Percentiles rank a stretch among this genome's conserved stretches.
phyloP scores from a whole-genome alignment of 2,888 invertebrate genomes.

The Drosophila tanythrix region DNA sequence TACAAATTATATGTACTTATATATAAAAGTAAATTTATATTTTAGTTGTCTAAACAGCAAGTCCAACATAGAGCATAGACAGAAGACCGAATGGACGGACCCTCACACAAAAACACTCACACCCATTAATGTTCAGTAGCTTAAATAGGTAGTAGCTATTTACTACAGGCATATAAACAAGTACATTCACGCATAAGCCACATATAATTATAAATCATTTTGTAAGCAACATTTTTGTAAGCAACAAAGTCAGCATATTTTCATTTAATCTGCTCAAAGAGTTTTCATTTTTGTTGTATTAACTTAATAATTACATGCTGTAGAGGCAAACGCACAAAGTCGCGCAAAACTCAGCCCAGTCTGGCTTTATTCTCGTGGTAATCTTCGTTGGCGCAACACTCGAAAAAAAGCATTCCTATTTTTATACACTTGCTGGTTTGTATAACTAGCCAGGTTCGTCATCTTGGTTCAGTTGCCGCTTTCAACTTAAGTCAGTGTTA shows the following conservation, averaged over 20 bases:
- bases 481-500: not conserved
- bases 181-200: slow-evolving; percentile 6
- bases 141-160: slow-evolving; percentile 17
- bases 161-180: slow-evolving; percentile 1
- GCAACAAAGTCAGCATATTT: slow-evolving; percentile 20
- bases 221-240: slow-evolving; percentile 53
- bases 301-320: slow-evolving; percentile 5
- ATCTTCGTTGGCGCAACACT: slow-evolving; percentile 19
- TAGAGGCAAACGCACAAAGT: slow-evolving; percentile 44
- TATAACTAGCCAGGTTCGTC: not conserved
- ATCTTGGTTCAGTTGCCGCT: not conserved
- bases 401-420: slow-evolving; percentile 53
- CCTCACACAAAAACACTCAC: slow-evolving; percentile 9
- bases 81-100: slow-evolving; percentile 9
- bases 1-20: slow-evolving; percentile 60
- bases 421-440: slow-evolving; percentile 40
- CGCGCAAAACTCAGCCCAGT: slow-evolving; percentile 34
- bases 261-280: slow-evolving; percentile 18
- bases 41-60: slow-evolving; percentile 52
- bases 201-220: slow-evolving; percentile 46
- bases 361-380: slow-evolving; percentile 31
- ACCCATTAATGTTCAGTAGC: slow-evolving; percentile 44
- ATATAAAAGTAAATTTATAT: slow-evolving; percentile 21
- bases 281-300: slow-evolving; percentile 34
- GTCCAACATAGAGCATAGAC: slow-evolving; percentile 53